Conservation (phyloP, 2,113 vertebrate species). For the Oreocharis arfaki region DNA sequence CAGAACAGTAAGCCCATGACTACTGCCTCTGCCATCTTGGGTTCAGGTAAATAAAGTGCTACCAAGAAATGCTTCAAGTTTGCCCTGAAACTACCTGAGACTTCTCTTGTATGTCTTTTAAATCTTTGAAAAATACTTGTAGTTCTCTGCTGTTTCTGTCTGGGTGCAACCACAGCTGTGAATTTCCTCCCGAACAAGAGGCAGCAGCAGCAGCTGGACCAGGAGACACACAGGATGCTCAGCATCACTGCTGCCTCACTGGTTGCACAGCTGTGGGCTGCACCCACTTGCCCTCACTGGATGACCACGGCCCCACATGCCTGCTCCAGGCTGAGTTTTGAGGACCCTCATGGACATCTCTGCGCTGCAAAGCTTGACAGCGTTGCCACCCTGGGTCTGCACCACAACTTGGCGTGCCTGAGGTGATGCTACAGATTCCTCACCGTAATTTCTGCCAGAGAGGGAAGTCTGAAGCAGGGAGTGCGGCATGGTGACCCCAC, state of each 20-base stretch:
- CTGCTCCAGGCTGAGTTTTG: background rate
- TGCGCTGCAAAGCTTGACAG: background rate
- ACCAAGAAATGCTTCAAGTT: background rate
- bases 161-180: background rate
- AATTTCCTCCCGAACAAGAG: background rate
- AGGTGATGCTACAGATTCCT: background rate
- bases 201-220: accelerated
- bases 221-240: background rate
- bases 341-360: background rate
- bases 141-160: background rate
- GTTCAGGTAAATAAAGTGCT: background rate
- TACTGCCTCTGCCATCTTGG: background rate
- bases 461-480: background rate
- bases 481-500: accelerated
- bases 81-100: background rate
- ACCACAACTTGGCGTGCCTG: accelerated
- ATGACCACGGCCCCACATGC: accelerated
- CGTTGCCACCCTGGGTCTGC: background rate
- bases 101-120: background rate
- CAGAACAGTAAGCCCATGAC: background rate
- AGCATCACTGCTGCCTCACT: background rate
- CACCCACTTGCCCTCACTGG: background rate
- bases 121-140: background rate
- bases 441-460: background rate
- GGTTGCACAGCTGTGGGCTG: background rate